A percentile compares a stretch with the other conserved stretches of the same genome.
These are phyloP conservation scores for Arctia plantaginis DNA, from an alignment of 2,888 invertebrate genomes.

Conservation along the genomic window DNA sequence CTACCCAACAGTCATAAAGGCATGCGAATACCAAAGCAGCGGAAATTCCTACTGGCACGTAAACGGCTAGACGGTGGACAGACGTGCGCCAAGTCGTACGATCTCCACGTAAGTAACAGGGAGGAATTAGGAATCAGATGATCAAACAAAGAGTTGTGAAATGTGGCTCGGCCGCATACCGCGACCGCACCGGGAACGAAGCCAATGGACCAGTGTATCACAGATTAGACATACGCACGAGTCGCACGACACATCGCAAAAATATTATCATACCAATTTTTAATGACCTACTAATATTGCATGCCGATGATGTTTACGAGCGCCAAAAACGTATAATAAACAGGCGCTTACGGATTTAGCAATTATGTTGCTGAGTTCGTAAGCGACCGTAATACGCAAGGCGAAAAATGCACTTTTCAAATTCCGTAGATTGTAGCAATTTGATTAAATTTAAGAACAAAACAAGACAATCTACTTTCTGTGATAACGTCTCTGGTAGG, in stretches of 20 bases:
- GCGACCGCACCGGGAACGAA: constrained; percentile 72
- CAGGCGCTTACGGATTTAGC: constrained; percentile 1
- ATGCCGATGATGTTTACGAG: constrained; percentile 11
- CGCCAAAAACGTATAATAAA: constrained; percentile 1
- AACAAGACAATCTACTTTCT: neutral
- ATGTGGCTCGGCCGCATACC: constrained; percentile 77
- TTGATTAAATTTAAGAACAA: neutral
- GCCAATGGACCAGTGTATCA: constrained; percentile 76
- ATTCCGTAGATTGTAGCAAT: neutral
- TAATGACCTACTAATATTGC: constrained; percentile 32
- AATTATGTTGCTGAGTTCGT: neutral
- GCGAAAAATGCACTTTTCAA: neutral
- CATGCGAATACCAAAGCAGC: constrained; percentile 75
- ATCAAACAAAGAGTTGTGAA: constrained; percentile 82
- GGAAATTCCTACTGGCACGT: constrained; percentile 78
- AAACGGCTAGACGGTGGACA: constrained; percentile 82
- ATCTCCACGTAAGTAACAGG: constrained; percentile 71
- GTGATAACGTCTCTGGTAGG: neutral
- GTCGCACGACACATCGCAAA: constrained; percentile 56
- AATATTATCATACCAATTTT: constrained; percentile 65
- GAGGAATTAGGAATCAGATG: constrained; percentile 72
- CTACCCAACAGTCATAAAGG: constrained; percentile 66
- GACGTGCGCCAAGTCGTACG: constrained; percentile 73
- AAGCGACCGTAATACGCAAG: neutral
- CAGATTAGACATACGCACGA: constrained; percentile 58